Percentiles rank a stretch among this genome's conserved stretches.
These are phyloP conservation scores for Eudemis profundana DNA, from an alignment of 2,888 invertebrate species.

Conservation along the genomic window DNA sequence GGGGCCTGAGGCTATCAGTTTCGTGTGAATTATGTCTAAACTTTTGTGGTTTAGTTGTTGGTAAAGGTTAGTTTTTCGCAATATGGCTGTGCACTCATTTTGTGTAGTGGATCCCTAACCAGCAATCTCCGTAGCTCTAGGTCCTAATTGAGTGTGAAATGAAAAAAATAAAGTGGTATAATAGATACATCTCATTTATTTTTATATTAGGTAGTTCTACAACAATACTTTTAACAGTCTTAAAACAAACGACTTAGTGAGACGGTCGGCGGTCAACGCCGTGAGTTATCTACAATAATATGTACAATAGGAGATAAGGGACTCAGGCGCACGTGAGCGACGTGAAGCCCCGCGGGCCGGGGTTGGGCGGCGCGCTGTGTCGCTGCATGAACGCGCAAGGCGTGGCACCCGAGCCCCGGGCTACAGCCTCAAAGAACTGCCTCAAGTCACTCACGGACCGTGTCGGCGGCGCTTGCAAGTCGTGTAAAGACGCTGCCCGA, in stretches of 20 bases:
- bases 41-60: not conserved
- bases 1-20: conserved; percentile 21
- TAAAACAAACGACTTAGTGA: conserved; percentile 82
- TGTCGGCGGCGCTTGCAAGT: conserved; percentile 83
- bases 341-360: conserved; percentile 70
- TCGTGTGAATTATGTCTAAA: conserved; percentile 12
- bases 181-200: conserved; percentile 70
- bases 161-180: conserved; percentile 54
- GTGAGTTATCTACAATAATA: conserved; percentile 72
- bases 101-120: no score
- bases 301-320: conserved; percentile 60
- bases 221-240: conserved; percentile 86
- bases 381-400: conserved; percentile 64
- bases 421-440: conserved; percentile 88
- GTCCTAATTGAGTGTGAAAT: conserved; percentile 46
- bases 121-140: not conserved
- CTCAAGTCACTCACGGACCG: conserved; percentile 88
- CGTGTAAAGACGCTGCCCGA: conserved; percentile 88
- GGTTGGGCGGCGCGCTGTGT: conserved; percentile 70
- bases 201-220: conserved; percentile 81
- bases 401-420: conserved; percentile 69
- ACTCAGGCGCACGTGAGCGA: conserved; percentile 77
- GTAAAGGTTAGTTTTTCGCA: not conserved
- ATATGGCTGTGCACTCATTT: no score
- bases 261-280: conserved; percentile 75